Evolutionary conservation across 2,888 invertebrate species (phyloP).

Genomic region (Biston stratarius): DNA sequence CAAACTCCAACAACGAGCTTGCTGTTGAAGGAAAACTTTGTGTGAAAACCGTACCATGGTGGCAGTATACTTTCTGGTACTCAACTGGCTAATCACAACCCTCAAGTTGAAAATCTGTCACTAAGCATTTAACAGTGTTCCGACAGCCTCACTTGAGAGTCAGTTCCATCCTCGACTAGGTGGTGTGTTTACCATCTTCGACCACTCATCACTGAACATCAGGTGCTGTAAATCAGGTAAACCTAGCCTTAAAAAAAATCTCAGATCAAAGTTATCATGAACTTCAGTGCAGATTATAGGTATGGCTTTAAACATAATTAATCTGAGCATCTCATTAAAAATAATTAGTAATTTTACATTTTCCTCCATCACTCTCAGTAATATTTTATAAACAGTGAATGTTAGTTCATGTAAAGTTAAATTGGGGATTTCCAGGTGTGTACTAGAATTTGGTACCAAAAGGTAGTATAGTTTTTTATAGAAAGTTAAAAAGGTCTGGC

Average conservation of each 20-base stretch:
- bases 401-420: constrained; percentile 6
- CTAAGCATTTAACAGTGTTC: too few species aligned
- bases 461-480: background rate
- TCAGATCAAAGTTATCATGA: background rate
- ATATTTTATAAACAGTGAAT: background rate
- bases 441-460: background rate
- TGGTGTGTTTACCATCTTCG: too few species aligned
- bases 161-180: too few species aligned
- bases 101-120: too few species aligned
- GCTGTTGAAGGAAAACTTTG: too few species aligned
- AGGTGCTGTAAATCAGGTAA: too few species aligned
- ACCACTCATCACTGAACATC: too few species aligned
- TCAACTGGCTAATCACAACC: too few species aligned
- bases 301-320: background rate
- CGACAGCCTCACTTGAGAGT: too few species aligned
- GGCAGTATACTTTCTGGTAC: too few species aligned
- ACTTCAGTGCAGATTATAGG: background rate
- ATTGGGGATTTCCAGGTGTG: constrained; percentile 58
- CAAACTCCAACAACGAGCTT: too few species aligned
- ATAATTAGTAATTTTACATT: background rate
- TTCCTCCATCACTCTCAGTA: background rate
- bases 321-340: constrained; percentile 2
- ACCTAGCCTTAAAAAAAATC: background rate
- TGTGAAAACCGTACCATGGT: too few species aligned
- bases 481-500: background rate